Conservation (phyloP, 2,797 vertebrate genomes). For the Lepus oiostolus region DNA sequence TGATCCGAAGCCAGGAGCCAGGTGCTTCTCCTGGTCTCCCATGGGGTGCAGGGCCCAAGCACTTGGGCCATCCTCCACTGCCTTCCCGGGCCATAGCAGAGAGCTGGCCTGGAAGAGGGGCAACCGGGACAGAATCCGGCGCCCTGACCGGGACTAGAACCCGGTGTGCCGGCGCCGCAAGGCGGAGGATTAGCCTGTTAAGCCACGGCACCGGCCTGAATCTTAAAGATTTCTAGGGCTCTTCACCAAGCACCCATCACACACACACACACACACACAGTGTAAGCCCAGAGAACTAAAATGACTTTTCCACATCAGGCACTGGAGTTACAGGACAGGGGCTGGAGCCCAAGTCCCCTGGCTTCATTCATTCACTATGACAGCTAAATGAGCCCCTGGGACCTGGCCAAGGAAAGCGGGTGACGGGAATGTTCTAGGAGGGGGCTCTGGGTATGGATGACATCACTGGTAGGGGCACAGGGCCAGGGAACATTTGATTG, state of each 20-base stretch:
- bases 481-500: slow-evolving; percentile 65
- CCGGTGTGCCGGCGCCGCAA: too few species aligned
- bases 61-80: too few species aligned
- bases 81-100: too few species aligned
- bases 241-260: not conserved
- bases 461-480: slow-evolving; percentile 56
- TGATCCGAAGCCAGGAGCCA: too few species aligned
- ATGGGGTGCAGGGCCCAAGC: too few species aligned
- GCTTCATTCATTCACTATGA: slow-evolving; percentile 59
- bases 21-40: too few species aligned
- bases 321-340: not conserved
- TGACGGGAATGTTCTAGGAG: slow-evolving; percentile 63
- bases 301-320: not conserved
- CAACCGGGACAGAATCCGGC: too few species aligned
- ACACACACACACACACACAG: not conserved
- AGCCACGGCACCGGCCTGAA: too few species aligned
- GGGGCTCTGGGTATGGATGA: slow-evolving; percentile 58
- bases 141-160: too few species aligned
- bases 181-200: too few species aligned
- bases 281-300: not conserved
- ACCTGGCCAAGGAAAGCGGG: slow-evolving; percentile 64
- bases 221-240: not conserved
- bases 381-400: slow-evolving; percentile 51
- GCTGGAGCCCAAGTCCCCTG: not conserved
- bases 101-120: too few species aligned